Evolutionary conservation across 64 coral and sea anemone genomes (phyloP).

Genomic region (Trachythela sp.): DNA sequence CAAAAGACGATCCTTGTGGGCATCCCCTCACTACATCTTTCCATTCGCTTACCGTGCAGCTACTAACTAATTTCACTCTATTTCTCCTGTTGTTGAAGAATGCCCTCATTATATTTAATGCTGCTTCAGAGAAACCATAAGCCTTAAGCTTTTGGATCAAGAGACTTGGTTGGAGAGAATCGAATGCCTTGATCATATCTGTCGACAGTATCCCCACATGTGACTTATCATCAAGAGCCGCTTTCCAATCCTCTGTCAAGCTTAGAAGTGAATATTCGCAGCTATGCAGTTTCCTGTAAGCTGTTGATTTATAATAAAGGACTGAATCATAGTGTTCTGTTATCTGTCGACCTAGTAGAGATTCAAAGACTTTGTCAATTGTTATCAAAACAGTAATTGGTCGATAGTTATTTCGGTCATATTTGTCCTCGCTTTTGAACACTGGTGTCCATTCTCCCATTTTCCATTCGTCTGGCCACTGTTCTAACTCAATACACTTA

Average conservation of each 20-base stretch:
- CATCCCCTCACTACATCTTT: constrained; percentile 6
- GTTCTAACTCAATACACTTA: not conserved
- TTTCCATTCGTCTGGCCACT: constrained; percentile 25
- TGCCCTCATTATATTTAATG: constrained; percentile 9
- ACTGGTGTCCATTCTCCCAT: constrained; percentile 16
- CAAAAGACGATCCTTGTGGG: constrained; percentile 20
- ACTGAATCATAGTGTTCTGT: not conserved
- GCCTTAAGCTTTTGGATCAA: constrained; percentile 11
- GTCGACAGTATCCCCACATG: not conserved
- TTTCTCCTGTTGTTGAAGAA: not conserved
- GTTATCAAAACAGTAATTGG: constrained; percentile 5
- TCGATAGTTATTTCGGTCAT: constrained; percentile 13
- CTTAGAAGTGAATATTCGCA: constrained; percentile 1
- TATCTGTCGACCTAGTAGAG: not conserved
- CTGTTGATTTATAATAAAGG: constrained; percentile 7
- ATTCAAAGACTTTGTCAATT: constrained; percentile 21
- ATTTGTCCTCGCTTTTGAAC: constrained; percentile 9
- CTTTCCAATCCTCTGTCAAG: not conserved
- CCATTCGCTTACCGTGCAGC: not conserved
- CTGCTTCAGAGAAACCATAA: not conserved
- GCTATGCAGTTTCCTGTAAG: not conserved
- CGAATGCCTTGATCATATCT: not conserved
- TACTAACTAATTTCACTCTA: no score
- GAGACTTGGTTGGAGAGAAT: constrained; percentile 4
- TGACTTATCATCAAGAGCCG: not conserved